These are phyloP conservation scores for Cacatua alba DNA, from an alignment of 2,113 vertebrate genomes.

Conservation along the genomic window DNA sequence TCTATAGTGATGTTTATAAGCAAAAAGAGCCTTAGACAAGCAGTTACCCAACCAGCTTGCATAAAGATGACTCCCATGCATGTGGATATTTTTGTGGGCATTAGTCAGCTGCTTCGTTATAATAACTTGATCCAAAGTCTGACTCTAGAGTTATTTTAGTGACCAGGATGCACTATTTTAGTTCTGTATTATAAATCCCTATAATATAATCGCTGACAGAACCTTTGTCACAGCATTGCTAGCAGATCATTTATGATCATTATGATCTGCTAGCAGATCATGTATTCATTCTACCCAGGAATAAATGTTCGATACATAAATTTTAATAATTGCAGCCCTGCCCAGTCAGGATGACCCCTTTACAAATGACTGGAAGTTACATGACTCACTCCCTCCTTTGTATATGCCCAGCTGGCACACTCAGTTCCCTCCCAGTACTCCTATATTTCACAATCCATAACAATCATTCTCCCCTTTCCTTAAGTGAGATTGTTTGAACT, in stretches of 20 bases:
- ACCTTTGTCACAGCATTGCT: constrained; percentile 13
- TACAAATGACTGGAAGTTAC: constrained; percentile 21
- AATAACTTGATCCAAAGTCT: constrained; percentile 50
- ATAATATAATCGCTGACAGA: constrained; percentile 48
- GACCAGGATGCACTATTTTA: constrained; percentile 40
- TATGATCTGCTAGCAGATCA: neutral
- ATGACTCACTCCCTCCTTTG: constrained; percentile 45
- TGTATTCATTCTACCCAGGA: neutral
- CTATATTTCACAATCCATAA: constrained; percentile 13
- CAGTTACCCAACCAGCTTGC: neutral
- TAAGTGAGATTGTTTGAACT: constrained; percentile 31
- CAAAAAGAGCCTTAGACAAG: neutral
- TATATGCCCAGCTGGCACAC: constrained; percentile 33
- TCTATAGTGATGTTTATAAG: neutral
- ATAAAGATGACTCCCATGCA: neutral
- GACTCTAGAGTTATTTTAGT: constrained; percentile 61
- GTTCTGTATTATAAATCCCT: constrained; percentile 43
- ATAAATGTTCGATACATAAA: constrained; percentile 18
- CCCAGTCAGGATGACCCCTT: constrained; percentile 7
- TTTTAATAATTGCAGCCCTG: constrained; percentile 17
- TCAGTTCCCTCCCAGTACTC: constrained; percentile 25
- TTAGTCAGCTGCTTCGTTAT: constrained; percentile 50
- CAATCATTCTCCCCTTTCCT: neutral
- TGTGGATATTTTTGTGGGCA: constrained; percentile 28
- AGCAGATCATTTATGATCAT: constrained; percentile 9